A percentile compares a stretch with the other conserved stretches of the same genome.
Evolutionary conservation across 1,140 invertebrate genomes (phyloP).

Genomic region (Arctopsyche grandis): DNA sequence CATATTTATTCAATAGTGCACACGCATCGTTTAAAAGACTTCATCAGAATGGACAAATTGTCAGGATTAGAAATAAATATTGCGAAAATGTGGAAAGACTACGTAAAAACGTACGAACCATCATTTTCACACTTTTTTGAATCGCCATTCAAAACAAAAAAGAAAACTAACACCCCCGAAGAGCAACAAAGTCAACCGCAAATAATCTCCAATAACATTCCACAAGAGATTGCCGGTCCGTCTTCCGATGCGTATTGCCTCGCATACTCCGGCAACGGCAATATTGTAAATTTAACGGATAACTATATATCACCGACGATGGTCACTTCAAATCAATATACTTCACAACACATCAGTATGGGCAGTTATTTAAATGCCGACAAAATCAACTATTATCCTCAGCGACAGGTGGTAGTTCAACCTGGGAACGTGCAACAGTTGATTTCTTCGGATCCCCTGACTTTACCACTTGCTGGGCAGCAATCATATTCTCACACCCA

Average conservation of each 20-base stretch:
- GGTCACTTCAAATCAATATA: conserved; percentile 40
- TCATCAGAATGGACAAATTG: conserved; percentile 66
- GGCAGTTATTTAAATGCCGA: conserved; percentile 48
- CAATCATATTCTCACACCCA: conserved; percentile 3
- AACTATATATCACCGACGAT: conserved; percentile 60
- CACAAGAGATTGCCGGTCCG: conserved; percentile 18
- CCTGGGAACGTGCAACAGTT: conserved; percentile 38
- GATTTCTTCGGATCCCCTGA: conserved; percentile 2
- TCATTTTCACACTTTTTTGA: conserved; percentile 51
- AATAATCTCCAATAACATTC: not conserved
- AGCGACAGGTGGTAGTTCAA: conserved; percentile 48
- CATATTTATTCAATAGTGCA: conserved; percentile 68
- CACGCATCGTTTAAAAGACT: conserved; percentile 65
- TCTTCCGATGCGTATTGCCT: conserved; percentile 50
- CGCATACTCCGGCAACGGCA: conserved; percentile 62
- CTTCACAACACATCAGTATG: conserved; percentile 42
- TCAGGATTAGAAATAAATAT: conserved; percentile 69
- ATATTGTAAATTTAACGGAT: conserved; percentile 64
- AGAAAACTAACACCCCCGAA: conserved; percentile 19
- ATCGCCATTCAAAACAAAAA: conserved; percentile 40
- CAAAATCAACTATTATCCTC: conserved; percentile 50
- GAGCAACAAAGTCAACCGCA: not conserved
- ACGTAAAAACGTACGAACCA: conserved; percentile 67
- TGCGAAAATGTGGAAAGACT: conserved; percentile 70
- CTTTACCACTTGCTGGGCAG: not conserved